Evolutionary conservation across 2,888 invertebrate species (phyloP).

Genomic region (Spilosoma lubricipeda): DNA sequence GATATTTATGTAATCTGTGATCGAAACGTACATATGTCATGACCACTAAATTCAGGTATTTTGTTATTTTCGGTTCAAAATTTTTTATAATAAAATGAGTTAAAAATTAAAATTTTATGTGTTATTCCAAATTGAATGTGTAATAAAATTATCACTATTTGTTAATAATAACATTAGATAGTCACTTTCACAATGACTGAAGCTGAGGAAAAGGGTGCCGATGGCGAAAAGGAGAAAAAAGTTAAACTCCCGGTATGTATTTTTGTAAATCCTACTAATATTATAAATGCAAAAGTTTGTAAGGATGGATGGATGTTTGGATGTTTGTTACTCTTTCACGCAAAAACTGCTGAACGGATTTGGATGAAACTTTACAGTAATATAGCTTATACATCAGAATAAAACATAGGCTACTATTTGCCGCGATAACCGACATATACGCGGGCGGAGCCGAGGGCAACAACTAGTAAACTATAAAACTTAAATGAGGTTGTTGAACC

Average conservation of each 20-base stretch:
- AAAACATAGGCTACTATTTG: too few species aligned
- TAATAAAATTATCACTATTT: conserved; percentile 42
- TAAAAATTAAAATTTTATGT: conserved; percentile 13
- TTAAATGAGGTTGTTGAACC: not conserved
- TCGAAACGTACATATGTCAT: conserved; percentile 5
- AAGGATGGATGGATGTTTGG: too few species aligned
- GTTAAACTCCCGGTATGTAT: conserved; percentile 74
- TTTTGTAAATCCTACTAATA: not conserved
- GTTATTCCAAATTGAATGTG: conserved; percentile 17
- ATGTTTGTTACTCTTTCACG: too few species aligned
- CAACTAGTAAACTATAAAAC: not conserved
- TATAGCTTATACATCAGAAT: too few species aligned
- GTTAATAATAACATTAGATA: conserved; percentile 33
- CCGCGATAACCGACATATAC: too few species aligned
- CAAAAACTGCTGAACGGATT: too few species aligned
- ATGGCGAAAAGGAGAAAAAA: conserved; percentile 71
- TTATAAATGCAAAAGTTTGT: too few species aligned
- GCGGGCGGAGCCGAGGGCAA: too few species aligned
- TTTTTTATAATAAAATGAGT: conserved; percentile 11
- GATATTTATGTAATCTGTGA: not conserved
- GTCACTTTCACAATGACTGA: conserved; percentile 60
- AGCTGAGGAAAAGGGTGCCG: conserved; percentile 30
- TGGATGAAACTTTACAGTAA: too few species aligned
- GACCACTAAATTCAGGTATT: conserved; percentile 8
- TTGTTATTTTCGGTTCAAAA: conserved; percentile 4